Evolutionary conservation across 2,113 vertebrate genomes (phyloP).

Genomic region (Leucopsar rothschildi): DNA sequence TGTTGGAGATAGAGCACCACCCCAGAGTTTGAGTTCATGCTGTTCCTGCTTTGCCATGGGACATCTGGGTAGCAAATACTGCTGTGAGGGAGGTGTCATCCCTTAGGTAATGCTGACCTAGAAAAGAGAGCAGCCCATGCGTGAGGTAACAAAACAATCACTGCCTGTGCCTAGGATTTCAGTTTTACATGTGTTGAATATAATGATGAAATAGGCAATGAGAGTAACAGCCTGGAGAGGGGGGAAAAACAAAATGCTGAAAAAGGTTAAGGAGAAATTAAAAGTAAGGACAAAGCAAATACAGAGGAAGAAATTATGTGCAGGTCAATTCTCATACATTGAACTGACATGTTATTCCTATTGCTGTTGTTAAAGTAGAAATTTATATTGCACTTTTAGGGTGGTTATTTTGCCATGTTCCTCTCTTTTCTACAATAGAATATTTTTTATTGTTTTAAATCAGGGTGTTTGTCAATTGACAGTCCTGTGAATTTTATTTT

Average conservation of each 20-base stretch:
- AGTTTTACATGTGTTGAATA: background rate
- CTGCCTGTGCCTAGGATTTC: background rate
- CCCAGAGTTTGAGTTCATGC: background rate
- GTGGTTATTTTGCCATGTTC: background rate
- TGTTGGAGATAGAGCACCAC: background rate
- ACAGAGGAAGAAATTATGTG: background rate
- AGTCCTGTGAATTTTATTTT: background rate
- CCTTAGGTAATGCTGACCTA: background rate
- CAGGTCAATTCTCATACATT: background rate
- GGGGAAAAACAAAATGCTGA: background rate
- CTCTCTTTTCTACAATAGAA: background rate
- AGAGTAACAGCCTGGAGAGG: background rate
- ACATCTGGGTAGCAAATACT: background rate
- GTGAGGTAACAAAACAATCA: background rate
- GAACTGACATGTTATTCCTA: background rate
- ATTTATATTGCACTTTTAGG: background rate
- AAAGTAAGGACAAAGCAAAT: background rate
- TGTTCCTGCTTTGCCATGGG: background rate
- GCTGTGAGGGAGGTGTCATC: background rate
- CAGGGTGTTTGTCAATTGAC: background rate
- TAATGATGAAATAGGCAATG: background rate
- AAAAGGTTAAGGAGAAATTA: background rate
- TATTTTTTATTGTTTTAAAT: background rate
- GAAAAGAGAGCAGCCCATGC: background rate
- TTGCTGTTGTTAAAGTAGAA: background rate